A percentile compares a stretch with the other conserved stretches of the same genome.
phyloP scores from a whole-genome alignment of 2,797 vertebrate genomes.

The Phataginus tricuspis region DNA sequence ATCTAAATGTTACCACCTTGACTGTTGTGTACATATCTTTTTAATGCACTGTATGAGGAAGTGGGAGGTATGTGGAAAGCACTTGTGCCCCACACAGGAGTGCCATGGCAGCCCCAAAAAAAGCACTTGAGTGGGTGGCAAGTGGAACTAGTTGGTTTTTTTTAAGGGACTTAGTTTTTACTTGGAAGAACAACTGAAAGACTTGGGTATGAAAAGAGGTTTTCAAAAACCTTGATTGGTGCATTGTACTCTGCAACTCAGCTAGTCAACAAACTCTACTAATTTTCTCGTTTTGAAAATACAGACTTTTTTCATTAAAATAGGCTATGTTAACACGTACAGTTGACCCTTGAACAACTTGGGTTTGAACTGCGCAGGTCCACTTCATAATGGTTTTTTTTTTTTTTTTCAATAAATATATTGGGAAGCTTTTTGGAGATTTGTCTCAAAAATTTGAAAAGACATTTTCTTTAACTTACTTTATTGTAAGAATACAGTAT shows the following conservation, averaged over 20 bases:
- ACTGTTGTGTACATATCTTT: not conserved
- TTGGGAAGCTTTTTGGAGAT: too few relatives aligned
- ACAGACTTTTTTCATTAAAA: conserved; percentile 11
- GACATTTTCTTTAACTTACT: too few relatives aligned
- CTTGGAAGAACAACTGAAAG: not conserved
- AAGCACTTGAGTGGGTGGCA: not conserved
- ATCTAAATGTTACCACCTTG: not conserved
- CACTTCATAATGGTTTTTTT: too few relatives aligned
- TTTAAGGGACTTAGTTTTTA: not conserved
- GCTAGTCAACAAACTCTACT: not conserved
- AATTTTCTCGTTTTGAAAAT: not conserved
- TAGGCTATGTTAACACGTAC: not conserved
- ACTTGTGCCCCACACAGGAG: not conserved
- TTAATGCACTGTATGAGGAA: not conserved
- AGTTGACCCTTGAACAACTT: too few relatives aligned
- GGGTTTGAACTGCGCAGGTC: too few relatives aligned
- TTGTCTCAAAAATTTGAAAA: too few relatives aligned
- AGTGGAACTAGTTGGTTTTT: not conserved
- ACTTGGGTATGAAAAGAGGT: not conserved
- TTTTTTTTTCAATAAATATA: too few relatives aligned
- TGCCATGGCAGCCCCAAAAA: not conserved
- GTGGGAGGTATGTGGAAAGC: not conserved
- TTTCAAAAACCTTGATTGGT: not conserved
- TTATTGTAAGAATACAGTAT: too few relatives aligned
- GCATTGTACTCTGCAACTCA: not conserved